These are phyloP conservation scores for Nowickia ferox DNA, from an alignment of 2,888 invertebrate species.

Conservation along the genomic window DNA sequence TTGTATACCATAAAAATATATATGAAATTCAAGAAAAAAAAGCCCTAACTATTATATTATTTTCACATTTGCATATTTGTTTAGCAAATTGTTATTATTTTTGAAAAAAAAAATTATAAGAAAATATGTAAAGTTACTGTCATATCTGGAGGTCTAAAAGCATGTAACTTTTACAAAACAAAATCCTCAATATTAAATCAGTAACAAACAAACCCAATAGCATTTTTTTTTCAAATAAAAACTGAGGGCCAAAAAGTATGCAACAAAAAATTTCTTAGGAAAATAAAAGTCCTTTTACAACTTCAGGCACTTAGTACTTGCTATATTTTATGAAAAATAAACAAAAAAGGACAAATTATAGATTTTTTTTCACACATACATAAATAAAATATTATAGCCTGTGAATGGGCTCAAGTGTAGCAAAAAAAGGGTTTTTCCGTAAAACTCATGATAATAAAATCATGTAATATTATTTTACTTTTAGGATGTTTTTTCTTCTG, in stretches of 20 bases:
- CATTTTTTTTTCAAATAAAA: no score
- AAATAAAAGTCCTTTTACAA: no score
- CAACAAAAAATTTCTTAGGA: no score
- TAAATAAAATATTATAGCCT: not conserved
- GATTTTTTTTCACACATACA: no score
- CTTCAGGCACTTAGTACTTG: no score
- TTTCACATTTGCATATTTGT: slow-evolving; percentile 8
- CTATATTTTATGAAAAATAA: no score
- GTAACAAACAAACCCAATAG: not conserved
- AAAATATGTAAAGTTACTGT: slow-evolving; percentile 2
- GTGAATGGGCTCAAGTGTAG: not conserved
- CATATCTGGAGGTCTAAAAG: not conserved
- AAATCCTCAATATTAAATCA: not conserved
- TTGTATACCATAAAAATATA: not conserved
- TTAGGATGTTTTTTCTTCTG: not conserved
- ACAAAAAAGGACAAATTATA: not conserved
- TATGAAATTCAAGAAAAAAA: not conserved
- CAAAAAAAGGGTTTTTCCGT: not conserved
- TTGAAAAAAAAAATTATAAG: not conserved
- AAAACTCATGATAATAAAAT: not conserved
- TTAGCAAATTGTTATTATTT: slow-evolving; percentile 22
- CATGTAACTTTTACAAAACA: not conserved
- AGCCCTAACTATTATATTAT: not conserved
- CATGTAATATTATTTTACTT: not conserved
- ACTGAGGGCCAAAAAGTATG: no score